Evolutionary conservation across 2,113 vertebrate genomes (phyloP), one percentile per base, ranked within the genome.

Genomic region (Gobio gobio): DNA sequence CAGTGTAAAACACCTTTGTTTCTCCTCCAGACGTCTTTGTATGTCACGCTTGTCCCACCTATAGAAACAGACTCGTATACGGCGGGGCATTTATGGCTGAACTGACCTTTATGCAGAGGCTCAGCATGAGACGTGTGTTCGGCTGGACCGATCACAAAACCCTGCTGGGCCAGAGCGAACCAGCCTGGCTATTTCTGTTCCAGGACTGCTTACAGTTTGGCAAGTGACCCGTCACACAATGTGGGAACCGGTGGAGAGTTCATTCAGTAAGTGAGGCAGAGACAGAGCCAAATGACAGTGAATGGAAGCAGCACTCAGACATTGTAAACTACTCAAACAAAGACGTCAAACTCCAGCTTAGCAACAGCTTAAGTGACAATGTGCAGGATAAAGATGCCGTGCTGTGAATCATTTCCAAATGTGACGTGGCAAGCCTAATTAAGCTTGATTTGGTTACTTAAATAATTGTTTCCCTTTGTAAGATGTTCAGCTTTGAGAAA

Each of bases 221-320:
- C 61, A 36, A 83, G 68, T 88, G 87, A 85, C 74, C 87, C 87
- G 33, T 79, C 18, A n/a, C 70, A 66, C 56, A 36, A 51, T 64
- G 74, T 73, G 24, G 74, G 74, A 72, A 82, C 36, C 29, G 45
- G 43, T 26, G 56, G 51, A 76, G 74, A 79, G 29, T 72, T 43
- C 40, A 61, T 47, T 83, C 22, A 73, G 54, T 66, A 61, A 58
- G 20, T 2, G 26, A 77, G n/a, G 49, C 74, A 47, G 29, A 54
- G 72, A 61, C 77, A 2, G 64, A 73, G 36, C 10, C 33, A n/a
- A 61, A 45, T 10, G 56, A 61, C 77, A 78, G 36, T 63, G 78
- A 79, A 79, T 47, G 9, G 56, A 78, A 59, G 78, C 78, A 79
- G 77, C 22, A 13, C 51, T 26, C 76, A 78, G 76, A 56, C 56